Evolutionary conservation across 2,888 invertebrate species (phyloP), one percentile per base, ranked within the genome.

Genomic region (Drosophila sordidula): DNA sequence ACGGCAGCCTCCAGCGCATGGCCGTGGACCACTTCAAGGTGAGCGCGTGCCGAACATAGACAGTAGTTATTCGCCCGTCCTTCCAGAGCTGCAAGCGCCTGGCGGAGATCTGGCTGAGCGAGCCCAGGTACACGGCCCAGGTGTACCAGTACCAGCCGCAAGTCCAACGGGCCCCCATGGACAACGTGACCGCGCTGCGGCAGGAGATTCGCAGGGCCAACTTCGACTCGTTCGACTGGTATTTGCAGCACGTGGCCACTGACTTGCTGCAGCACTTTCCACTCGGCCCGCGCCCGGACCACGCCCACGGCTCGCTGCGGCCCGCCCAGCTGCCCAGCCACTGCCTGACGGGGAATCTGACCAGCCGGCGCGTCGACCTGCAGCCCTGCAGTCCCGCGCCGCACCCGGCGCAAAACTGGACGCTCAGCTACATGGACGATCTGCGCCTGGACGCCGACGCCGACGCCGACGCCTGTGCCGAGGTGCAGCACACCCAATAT

Each of bases 61-160:
- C 11, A 16, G 11, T 6, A 8, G 4, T 9, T 41, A 16, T 16
- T 4, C 9, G 11, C 11, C 34, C 12, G 11, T 4, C 26, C 44
- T 39, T 79, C 83, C 14, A 96, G 96, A 98, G 98, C 92, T 97
- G 97, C 91, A 94, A 95, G 39, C 94, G 98, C 69, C 98, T 98
- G 0, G 98, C 98, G 0, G 97, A 97, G 88, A 98, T 98, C 6
- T 99, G 98, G 98, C 97, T 99, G 98, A 98, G 98, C 91, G 32
- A n/a, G 0, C 11, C 52, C 47, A 98, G 98, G 87, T 98, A 98
- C 91, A 96, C 96, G 0, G 94, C 97, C 81, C 95, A 95, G 90
- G 64, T 98, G 98, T 93, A 93, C 93, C 75, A 93, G 97, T 1
- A 93, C 96, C 96, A 98, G 92, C 91, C 98, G 47, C 93, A 94